Evolutionary conservation across 2,113 vertebrate species (phyloP), one percentile per base, ranked within the genome.

Genomic region (Otus sunia): DNA sequence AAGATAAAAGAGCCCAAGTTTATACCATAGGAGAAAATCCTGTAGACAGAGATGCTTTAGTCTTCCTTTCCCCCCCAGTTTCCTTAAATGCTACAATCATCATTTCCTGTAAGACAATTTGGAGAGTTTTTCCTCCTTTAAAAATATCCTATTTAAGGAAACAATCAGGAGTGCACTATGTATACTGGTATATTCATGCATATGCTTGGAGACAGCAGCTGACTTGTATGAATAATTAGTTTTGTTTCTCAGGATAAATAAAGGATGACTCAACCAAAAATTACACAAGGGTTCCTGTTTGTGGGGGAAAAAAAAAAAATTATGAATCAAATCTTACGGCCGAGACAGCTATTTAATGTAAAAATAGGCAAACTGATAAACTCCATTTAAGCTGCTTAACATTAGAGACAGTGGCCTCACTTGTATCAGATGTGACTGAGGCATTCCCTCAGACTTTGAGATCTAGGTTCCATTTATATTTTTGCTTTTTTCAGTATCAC

Each of bases 161-260:
- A 64, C 26, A 64, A 32, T 36, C 36, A 3, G 0, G 34, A 81
- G 11, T 41, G 58, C 15, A 12, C 11, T 66, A 2, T 30, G 16
- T 58, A 59, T 60, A 25, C 26, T 30, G 8, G 9, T 37, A 25
- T 73, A 41, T 25, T 89, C 19, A 64, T 18, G 7, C 43, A n/a
- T 77, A 50, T 49, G 20, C 20, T 60, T 90, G 37, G 69, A 87
- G 78, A 58, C 5, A 67, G 37, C 39, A 85, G 15, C 81, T 88
- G 56, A 15, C 19, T 77, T 90, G 5, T 62, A 71, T 78, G 64
- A 88, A 81, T 71, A 85, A 93, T 74, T 67, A 53, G 50, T 10
- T 93, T 95, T 77, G 30, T 90, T 92, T 90, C 36, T 78, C 52
- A 67, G 56, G 52, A 56, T 92, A 93, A 93, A 73, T 69, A 87